Percentiles rank a stretch among this genome's conserved stretches.
These are phyloP conservation scores for Drosophila kanekoi DNA, from an alignment of 2,888 invertebrate genomes.

Conservation along the genomic window DNA sequence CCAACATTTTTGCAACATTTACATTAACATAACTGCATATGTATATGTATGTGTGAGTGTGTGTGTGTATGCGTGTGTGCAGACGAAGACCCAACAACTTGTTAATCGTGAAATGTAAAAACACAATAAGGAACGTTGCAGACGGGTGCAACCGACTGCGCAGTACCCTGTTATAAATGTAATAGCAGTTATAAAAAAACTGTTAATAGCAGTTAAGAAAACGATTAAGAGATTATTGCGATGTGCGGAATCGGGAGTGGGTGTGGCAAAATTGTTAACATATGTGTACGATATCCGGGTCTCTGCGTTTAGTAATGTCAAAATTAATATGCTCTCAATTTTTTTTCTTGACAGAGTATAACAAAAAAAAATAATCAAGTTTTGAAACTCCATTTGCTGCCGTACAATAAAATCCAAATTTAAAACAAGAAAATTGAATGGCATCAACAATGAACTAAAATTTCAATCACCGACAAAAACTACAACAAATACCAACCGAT, in stretches of 20 bases:
- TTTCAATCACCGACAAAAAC: background rate
- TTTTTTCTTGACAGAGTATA: background rate
- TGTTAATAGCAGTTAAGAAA: no score
- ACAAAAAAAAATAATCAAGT: conserved; percentile 7
- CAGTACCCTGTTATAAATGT: background rate
- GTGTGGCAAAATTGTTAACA: no score
- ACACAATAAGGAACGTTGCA: background rate
- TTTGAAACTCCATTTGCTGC: conserved; percentile 1
- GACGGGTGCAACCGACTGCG: background rate
- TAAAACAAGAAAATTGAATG: conserved; percentile 2
- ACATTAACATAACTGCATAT: no score
- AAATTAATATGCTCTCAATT: background rate
- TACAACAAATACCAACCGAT: background rate
- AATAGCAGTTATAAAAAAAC: background rate
- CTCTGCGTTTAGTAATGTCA: no score
- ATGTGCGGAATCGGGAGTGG: no score
- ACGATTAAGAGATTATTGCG: no score
- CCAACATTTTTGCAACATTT: no score
- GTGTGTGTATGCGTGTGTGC: background rate
- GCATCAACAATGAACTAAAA: background rate
- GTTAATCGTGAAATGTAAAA: conserved; percentile 8
- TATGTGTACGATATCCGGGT: no score
- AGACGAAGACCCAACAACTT: conserved; percentile 3
- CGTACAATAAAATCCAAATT: background rate
- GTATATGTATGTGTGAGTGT: background rate